phyloP scores from a whole-genome alignment of 2,113 vertebrate genomes.

The Eidolon helvum region DNA sequence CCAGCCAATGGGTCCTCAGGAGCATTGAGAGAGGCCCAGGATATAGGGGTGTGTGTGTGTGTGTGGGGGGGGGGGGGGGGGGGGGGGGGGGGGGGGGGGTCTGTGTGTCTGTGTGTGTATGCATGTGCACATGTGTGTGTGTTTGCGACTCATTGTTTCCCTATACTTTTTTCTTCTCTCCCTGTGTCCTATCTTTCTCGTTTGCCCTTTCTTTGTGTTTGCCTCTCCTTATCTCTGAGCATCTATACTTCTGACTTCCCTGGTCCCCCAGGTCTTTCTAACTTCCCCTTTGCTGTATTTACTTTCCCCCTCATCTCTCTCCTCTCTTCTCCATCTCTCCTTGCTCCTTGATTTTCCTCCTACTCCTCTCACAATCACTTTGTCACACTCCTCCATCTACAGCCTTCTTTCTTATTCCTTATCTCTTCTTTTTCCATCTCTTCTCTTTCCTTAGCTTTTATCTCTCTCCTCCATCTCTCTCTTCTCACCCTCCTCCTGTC shows the following conservation, averaged over 20 bases:
- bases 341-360: too few relatives aligned
- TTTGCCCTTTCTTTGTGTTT: not conserved
- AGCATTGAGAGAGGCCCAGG: not conserved
- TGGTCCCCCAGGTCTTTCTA: not conserved
- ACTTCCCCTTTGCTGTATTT: not conserved
- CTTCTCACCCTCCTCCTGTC: too few relatives aligned
- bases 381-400: not conserved
- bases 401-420: not conserved
- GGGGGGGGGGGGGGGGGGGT: too few relatives aligned
- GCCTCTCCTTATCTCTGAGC: not conserved
- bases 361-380: not conserved
- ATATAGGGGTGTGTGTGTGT: fast-evolving
- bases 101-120: not conserved
- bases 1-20: not conserved
- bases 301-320: not conserved
- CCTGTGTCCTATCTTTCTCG: fast-evolving
- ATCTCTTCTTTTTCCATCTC: not conserved
- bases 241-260: not conserved
- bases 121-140: fast-evolving
- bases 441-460: not conserved
- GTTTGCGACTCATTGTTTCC: not conserved
- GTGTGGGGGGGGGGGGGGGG: too few relatives aligned
- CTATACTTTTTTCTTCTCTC: not conserved
- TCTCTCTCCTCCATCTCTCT: not conserved
- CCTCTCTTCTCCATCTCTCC: not conserved